phyloP scores from a whole-genome alignment of 2,888 invertebrate genomes.

The Trissolcus brochymenae region DNA sequence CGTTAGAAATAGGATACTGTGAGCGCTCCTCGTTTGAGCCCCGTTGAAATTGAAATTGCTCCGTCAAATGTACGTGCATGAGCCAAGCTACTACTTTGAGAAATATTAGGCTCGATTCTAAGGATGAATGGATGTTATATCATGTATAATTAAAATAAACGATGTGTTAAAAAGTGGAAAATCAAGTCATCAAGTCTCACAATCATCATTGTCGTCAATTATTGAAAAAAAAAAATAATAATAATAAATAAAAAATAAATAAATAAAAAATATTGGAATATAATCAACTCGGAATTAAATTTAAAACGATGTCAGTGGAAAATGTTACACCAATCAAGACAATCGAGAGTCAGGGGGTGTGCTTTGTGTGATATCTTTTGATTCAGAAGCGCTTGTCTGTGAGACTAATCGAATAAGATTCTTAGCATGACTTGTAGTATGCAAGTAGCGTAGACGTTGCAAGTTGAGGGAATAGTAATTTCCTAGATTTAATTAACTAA shows the following conservation, averaged over 20 bases:
- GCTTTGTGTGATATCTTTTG: constrained; percentile 32
- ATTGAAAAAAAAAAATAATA: no score
- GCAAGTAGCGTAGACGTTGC: constrained; percentile 60
- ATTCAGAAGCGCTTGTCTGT: constrained; percentile 47
- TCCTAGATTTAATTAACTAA: constrained; percentile 70
- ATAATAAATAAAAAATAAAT: no score
- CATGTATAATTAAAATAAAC: constrained; percentile 3
- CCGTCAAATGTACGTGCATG: constrained; percentile 19
- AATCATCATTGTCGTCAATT: no score
- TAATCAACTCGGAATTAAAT: no score
- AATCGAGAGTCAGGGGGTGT: constrained; percentile 14
- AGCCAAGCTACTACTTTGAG: neutral
- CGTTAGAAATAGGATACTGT: constrained; percentile 48
- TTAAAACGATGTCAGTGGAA: no score
- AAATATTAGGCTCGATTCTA: constrained; percentile 15
- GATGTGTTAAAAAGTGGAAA: neutral
- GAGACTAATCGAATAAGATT: constrained; percentile 63
- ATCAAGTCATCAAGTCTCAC: no score
- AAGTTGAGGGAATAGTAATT: constrained; percentile 67
- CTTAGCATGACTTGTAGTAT: constrained; percentile 62
- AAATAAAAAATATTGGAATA: no score
- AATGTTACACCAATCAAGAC: neutral
- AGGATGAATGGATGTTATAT: constrained; percentile 17
- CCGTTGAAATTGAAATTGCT: constrained; percentile 47
- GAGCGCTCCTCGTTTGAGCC: constrained; percentile 34